These are phyloP conservation scores for Pseudochromis fuscus DNA, from an alignment of 2,797 vertebrate genomes.

Conservation along the genomic window DNA sequence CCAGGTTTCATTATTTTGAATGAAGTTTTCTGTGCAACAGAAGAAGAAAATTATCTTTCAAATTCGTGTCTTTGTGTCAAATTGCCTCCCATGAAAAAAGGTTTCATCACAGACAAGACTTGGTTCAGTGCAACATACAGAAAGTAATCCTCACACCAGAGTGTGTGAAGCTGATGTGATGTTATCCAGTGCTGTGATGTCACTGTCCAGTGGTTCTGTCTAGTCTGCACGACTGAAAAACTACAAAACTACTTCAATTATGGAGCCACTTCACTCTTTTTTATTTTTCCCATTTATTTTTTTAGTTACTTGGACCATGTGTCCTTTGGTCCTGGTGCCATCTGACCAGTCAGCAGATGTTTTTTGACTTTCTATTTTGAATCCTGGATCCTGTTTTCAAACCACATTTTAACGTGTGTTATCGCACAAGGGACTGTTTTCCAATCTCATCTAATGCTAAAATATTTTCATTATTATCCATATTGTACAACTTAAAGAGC, in stretches of 20 bases:
- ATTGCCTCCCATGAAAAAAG: too few species aligned
- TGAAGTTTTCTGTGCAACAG: too few species aligned
- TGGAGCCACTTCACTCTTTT: conserved; percentile 2
- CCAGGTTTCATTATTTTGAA: too few species aligned
- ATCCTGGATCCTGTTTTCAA: too few species aligned
- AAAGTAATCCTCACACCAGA: conserved; percentile 2
- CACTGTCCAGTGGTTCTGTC: neutral
- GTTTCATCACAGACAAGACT: neutral
- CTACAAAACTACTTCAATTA: neutral
- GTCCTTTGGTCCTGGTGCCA: neutral
- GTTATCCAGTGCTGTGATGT: neutral
- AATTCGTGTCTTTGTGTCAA: too few species aligned
- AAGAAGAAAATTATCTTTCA: too few species aligned
- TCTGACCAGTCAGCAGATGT: neutral
- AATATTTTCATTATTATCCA: too few species aligned
- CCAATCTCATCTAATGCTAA: too few species aligned
- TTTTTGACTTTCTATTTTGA: too few species aligned
- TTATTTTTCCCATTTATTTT: neutral
- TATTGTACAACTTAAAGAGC: too few species aligned
- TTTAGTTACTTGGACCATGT: neutral
- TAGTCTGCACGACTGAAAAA: neutral
- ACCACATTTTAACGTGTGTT: too few species aligned
- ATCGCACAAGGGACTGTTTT: too few species aligned
- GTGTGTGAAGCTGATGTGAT: conserved; percentile 17
- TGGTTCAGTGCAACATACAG: neutral